Base-by-base conservation (phyloP, 2,113 vertebrate species). In the Vanacampus margaritifer region DNA sequence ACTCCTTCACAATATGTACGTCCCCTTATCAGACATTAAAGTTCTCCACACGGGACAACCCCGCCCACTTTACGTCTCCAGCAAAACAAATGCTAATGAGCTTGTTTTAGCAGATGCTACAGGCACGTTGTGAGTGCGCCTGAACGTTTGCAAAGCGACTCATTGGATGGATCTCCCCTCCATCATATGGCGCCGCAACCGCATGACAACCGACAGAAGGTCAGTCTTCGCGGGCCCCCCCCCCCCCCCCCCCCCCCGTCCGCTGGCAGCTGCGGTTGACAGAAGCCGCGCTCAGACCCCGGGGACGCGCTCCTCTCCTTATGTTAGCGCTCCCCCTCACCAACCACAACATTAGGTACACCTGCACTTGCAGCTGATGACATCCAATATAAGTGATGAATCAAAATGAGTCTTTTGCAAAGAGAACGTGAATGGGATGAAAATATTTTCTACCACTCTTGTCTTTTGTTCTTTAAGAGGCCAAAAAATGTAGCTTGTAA, bases 1-100 rank as follows among this genome's bases (percentile, higher is more conserved):
- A 87, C 86, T 89, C 89, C 86, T 90, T 81, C 78, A 75, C 62
- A 74, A 76, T 75, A 68, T 65, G n/a, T 7, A 51, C 48, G 9
- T 23, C 48, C n/a, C 48, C 48, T 51, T 51, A 51, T 51, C 48
- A 51, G 21, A 24, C 51, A 17, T 57, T 57, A 57, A 57, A 57
- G 26, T 17, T 28, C 54, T 17, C 6, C 26, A 16, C 54, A 57
- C 2, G 24, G 10, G 24, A 26, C 51, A 2, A 51, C 48, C 21
- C 48, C 21, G 48, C 48, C n/a, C 48, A 23, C 48, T n/a, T 4
- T 19, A 19, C 6, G 6, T 53, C 16, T 28, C 24, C 12, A 8
- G 35, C 9, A 60, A 60, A 60, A n/a, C 58, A 13, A 64, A 74
- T 35, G 61, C 23, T 62, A 68, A 73, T 53, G 60, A 41, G 59